Evolutionary conservation across 2,113 vertebrate genomes (phyloP), one percentile per base, ranked within the genome.

Genomic region (Scomber colias): DNA sequence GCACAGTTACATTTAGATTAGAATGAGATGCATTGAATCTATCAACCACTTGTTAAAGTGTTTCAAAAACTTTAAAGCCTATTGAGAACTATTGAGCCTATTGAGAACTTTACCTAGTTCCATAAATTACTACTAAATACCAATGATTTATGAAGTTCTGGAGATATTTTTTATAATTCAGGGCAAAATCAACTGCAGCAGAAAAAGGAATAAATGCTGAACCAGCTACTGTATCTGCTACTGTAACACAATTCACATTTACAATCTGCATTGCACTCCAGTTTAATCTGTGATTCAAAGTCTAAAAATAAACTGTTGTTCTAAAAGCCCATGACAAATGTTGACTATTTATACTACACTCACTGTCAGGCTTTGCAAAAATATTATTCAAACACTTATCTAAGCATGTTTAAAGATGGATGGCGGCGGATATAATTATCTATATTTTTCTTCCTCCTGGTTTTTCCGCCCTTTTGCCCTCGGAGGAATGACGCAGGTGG

Each of bases 401-500:
- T 89, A 75, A 86, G 82, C 82, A 74, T 62, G 60, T 82, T 82
- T 90, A 51, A 88, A 91, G 75, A 85, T 74, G 77, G 75, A 75
- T 72, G 57, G 35, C 9, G 35, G 74, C 69, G 79, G 69, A 72
- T 82, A 68, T 82, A 91, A 92, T 89, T 89, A 89, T 75, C 79
- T 56, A 0, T 84, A 81, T 87, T 91, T 84, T 85, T 77, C 82
- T 87, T 89, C 75, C 71, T 77, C 51, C 50, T 2, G 5, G 21
- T 67, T 85, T 87, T 91, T 88, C 82, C 84, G 78, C 48, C 75
- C 45, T 49, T 24, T 46, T 74, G n/a, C 77, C 88, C 81, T 75
- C 71, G 64, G 61, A 83, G 68, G 50, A 82, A 75, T 76, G 70
- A 19, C 45, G 68, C 69, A 92, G 92, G 93, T 94, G 95, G 94